Base-by-base conservation (phyloP, 1,140 invertebrate genomes). In the Mactra quadrangularis region DNA sequence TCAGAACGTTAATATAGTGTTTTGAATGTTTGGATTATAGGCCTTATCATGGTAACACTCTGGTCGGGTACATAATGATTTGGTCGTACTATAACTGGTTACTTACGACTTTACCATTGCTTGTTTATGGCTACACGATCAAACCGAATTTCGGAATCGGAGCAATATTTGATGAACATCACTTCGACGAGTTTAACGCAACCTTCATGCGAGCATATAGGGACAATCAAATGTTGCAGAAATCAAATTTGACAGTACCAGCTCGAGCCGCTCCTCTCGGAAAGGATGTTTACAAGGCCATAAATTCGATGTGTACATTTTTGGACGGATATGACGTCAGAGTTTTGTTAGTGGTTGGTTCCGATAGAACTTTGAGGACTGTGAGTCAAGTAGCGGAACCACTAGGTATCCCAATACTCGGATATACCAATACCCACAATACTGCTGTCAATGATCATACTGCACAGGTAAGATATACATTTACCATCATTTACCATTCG, bases 341-440 rank as follows among this genome's bases (percentile, higher is more conserved):
- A 22, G 59, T 85, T 41, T 52, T 89, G n/a, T 29, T 89, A 6
- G 88, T 87, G 17, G 86, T 89, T 41, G 86, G 85, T 1, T 60
- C 64, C 13, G 77, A 83, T 17, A n/a, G 33, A 17, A 89, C 88
- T 0, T 59, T 89, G 15, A 85, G 86, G 25, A 82, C 85, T 0
- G 82, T 89, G 0, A 87, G 85, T 50, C 66, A 86, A 33, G 38
- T 89, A 19, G 87, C 88, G 3, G 70, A 87, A 22, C 72, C 83
- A 25, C 66, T 89, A 25, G 84, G 85, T 7, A 87, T 89, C 41
- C 86, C 88, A 33, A 82, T 89, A 31, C 62, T 89, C 33, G 88
- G 88, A 82, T 89, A 87, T 72, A 86, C 86, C 35, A 68, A 74
- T 35, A 86, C 86, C 31, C 59, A 74, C 45, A 78, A 86, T 45